These are phyloP conservation scores for Borostomias antarcticus DNA, from an alignment of 2,797 vertebrate genomes.

Conservation along the genomic window DNA sequence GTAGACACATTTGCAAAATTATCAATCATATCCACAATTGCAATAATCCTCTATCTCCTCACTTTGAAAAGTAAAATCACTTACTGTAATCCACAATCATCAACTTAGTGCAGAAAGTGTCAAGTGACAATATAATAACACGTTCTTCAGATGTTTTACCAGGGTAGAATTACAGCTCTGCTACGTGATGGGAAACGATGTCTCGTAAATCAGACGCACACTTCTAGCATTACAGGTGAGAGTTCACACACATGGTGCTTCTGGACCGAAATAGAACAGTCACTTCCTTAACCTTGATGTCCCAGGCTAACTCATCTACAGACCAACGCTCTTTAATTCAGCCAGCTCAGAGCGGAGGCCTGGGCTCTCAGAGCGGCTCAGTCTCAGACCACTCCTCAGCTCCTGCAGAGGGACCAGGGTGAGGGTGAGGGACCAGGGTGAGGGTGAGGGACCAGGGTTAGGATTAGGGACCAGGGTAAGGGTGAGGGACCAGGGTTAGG, in stretches of 20 bases:
- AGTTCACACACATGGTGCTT: not conserved
- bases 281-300: not conserved
- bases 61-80: not conserved
- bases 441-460: no score
- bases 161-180: conserved; percentile 35
- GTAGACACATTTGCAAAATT: conserved; percentile 1
- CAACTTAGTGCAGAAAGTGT: conserved; percentile 25
- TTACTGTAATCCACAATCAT: conserved; percentile 12
- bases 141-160: conserved; percentile 37
- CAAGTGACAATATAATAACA: conserved; percentile 38
- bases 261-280: not conserved
- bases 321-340: no score
- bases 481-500: no score
- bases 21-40: not conserved
- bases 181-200: conserved; percentile 36
- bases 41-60: not conserved
- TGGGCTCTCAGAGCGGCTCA: no score
- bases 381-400: no score
- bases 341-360: no score
- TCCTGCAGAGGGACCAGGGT: no score
- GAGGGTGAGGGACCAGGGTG: no score
- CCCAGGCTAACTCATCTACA: conserved; percentile 28
- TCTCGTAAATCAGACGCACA: conserved; percentile 38
- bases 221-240: conserved; percentile 18
- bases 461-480: no score